Conservation (phyloP, 2,113 vertebrate species). For the Globicephala melas region DNA sequence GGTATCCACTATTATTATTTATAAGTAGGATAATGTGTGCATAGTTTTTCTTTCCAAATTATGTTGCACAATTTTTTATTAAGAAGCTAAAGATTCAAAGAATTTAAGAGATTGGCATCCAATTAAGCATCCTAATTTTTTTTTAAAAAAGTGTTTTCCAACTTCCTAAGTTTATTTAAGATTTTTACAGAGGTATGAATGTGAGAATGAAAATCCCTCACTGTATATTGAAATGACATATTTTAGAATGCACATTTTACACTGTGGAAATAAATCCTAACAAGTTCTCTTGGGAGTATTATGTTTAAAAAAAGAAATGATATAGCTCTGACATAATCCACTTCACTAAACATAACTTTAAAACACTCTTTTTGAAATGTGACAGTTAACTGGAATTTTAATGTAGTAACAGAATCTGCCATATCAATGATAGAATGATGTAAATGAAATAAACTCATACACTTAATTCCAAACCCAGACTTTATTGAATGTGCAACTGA, state of each 20-base stretch:
- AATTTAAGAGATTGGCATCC: background rate
- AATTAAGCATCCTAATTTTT: constrained; percentile 13
- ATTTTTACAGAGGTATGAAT: constrained; percentile 63
- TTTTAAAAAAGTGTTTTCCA: background rate
- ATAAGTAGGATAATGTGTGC: background rate
- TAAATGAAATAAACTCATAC: background rate
- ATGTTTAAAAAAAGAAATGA: constrained; percentile 62
- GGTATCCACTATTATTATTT: background rate
- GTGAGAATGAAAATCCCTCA: constrained; percentile 36
- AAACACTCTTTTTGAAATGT: background rate
- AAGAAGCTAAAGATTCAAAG: background rate
- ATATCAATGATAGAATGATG: background rate
- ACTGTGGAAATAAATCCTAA: constrained; percentile 75
- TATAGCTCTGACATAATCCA: constrained; percentile 54
- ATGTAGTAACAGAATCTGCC: background rate
- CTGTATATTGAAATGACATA: constrained; percentile 56
- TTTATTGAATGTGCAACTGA: background rate
- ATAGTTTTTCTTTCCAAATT: background rate
- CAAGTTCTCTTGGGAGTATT: constrained; percentile 68
- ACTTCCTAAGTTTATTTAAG: constrained; percentile 45
- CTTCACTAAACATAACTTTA: constrained; percentile 52
- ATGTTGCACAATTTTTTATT: background rate
- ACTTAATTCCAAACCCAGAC: background rate
- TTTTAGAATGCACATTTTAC: constrained; percentile 72
- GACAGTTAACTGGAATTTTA: constrained; percentile 21